Base-by-base conservation (phyloP, 2,113 vertebrate species). In the Gila orcuttii region DNA sequence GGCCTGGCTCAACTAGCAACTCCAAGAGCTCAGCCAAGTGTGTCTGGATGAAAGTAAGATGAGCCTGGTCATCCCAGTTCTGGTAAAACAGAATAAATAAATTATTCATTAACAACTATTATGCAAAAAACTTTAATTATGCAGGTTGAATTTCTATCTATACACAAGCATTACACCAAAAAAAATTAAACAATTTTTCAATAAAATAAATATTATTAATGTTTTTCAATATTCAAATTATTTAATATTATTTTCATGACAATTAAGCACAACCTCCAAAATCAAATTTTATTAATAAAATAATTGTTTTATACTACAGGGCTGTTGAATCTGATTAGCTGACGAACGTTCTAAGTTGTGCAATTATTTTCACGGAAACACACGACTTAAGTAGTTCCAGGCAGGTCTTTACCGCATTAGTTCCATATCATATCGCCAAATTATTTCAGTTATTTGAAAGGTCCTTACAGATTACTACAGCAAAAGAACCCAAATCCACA, bases 61-160 rank as follows among this genome's bases (percentile, higher is more conserved):
- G 98, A 77, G 96, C 96, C 88, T 95, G 96, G 87, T 99, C 97
- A 0, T 98, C 96, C 98, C 97, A 99, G 92, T 98, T 99, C 97
- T 99, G 89, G 73, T 21, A 4, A 0, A 59, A 57, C 31, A 79
- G 83, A 83, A 25, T 13, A 1, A 82, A 71, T 19, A 55, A 59
- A 28, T 33, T 4, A 28, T 28, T 28, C 28, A 28, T 28, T 28
- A 28, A 28, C 28, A 59, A 19, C 31, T 15, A 13, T n/a, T n/a
- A 6, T 23, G 10, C 9, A 33, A 31, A 76, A 15, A 7, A 50
- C 28, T 28, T 50, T 15, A 50, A 50, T 50, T 4, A 50, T 15
- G 47, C 47, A 50, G 47, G 47, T 50, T 12, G 47, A n/a, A 9
- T 6, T 6, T n/a, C 8, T 39, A 23, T n/a, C 71, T 25, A 74